Conservation (phyloP, 2,888 invertebrate species). For the Psylliodes chrysocephalus region DNA sequence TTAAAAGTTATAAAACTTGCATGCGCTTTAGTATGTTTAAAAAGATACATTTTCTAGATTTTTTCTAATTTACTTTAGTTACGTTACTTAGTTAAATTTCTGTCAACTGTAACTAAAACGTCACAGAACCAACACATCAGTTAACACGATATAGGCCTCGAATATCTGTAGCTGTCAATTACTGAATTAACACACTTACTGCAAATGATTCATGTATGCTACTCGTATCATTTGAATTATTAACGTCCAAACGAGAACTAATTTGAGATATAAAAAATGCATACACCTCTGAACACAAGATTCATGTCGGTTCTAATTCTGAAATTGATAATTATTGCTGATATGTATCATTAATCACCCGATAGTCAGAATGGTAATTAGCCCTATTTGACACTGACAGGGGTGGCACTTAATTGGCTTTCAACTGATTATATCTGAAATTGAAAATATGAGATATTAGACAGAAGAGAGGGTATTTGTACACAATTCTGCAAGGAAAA, state of each 20-base stretch:
- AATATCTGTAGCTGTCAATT: too few relatives aligned
- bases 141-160: too few relatives aligned
- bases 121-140: too few relatives aligned
- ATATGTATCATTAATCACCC: slow-evolving; percentile 11
- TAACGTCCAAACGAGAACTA: neutral
- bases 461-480: neutral
- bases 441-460: neutral
- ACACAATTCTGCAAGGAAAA: neutral
- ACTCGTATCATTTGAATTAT: slow-evolving; percentile 6
- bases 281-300: slow-evolving; percentile 5
- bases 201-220: too few relatives aligned
- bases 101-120: too few relatives aligned
- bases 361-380: slow-evolving; percentile 13
- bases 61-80: too few relatives aligned
- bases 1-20: too few relatives aligned
- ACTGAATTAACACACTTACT: too few relatives aligned
- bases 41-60: too few relatives aligned
- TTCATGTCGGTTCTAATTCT: slow-evolving; percentile 6
- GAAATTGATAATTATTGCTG: slow-evolving; percentile 11
- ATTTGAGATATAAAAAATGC: neutral
- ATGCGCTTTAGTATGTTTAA: too few relatives aligned
- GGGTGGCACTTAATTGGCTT: slow-evolving; percentile 4
- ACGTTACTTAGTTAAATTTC: too few relatives aligned
- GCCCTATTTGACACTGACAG: slow-evolving; percentile 8
- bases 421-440: slow-evolving; percentile 7